A percentile compares a stretch with the other conserved stretches of the same genome.
Conservation (phyloP, 1,140 invertebrate genomes). For the Rhagoletis pomonella region DNA sequence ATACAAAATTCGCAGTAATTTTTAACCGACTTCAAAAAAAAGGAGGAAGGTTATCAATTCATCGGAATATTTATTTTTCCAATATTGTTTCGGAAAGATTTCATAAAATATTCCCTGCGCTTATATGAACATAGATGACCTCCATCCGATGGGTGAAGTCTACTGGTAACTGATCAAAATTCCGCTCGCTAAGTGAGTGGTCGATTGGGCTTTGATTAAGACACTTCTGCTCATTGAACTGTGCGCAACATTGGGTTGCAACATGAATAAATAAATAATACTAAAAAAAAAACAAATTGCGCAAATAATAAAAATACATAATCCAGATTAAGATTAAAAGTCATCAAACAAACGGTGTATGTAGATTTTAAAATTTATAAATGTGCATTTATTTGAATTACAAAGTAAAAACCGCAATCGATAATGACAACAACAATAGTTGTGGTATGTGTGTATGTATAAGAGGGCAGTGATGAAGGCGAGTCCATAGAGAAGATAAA, state of each 20-base stretch:
- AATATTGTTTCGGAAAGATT: too few relatives aligned
- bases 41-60: too few relatives aligned
- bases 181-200: not conserved
- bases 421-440: not conserved
- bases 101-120: too few relatives aligned
- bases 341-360: not conserved
- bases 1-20: too few relatives aligned
- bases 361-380: slow-evolving; percentile 29
- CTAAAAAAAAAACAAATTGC: not conserved
- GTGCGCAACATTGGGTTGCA: not conserved
- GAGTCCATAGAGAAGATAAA: not conserved
- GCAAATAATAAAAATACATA: not conserved
- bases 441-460: not conserved
- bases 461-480: not conserved
- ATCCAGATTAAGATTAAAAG: slow-evolving; percentile 21
- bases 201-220: slow-evolving; percentile 36
- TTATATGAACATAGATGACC: not conserved
- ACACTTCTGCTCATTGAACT: slow-evolving; percentile 17
- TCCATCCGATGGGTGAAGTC: not conserved
- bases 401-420: not conserved
- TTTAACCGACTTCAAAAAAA: too few relatives aligned
- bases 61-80: too few relatives aligned
- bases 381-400: slow-evolving; percentile 44
- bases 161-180: not conserved
- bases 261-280: too few relatives aligned